Percentiles rank a stretch among this genome's conserved stretches.
These are phyloP conservation scores for Notospermus geniculatus DNA, from an alignment of 1,140 invertebrate genomes.

Conservation along the genomic window DNA sequence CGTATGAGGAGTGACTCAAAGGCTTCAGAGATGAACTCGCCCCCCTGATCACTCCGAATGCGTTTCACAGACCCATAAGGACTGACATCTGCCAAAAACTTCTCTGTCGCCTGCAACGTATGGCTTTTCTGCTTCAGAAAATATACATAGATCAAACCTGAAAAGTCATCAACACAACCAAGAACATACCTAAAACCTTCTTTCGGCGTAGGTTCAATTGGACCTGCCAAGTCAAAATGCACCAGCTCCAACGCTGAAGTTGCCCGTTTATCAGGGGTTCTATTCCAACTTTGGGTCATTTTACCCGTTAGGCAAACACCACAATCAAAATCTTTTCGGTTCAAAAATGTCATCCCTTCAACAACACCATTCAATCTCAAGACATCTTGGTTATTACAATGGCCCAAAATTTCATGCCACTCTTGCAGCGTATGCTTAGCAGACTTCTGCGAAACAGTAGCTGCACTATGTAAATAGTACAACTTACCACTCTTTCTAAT, in stretches of 20 bases:
- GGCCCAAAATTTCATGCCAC: background rate
- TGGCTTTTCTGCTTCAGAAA: conserved; percentile 20
- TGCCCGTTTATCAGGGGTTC: background rate
- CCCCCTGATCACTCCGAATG: background rate
- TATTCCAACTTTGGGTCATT: background rate
- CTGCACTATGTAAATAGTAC: conserved; percentile 4
- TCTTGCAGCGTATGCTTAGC: no score
- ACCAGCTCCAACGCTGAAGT: conserved; percentile 12
- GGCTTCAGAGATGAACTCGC: background rate
- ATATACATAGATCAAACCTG: conserved; percentile 11
- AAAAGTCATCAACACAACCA: conserved; percentile 17
- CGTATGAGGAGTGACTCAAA: background rate
- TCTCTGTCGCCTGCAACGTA: conserved; percentile 3
- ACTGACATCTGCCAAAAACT: conserved; percentile 9
- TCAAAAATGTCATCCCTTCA: background rate
- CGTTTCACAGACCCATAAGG: background rate
- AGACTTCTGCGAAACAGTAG: background rate
- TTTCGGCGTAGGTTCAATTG: conserved; percentile 12
- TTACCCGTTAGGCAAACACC: background rate
- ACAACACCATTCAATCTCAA: background rate
- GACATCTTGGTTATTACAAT: background rate
- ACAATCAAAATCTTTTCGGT: background rate
- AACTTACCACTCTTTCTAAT: background rate
- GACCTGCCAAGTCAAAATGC: conserved; percentile 16
- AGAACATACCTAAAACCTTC: conserved; percentile 19